Conservation (phyloP, 2,888 invertebrate species). For the Trichogramma dendrolimi region DNA sequence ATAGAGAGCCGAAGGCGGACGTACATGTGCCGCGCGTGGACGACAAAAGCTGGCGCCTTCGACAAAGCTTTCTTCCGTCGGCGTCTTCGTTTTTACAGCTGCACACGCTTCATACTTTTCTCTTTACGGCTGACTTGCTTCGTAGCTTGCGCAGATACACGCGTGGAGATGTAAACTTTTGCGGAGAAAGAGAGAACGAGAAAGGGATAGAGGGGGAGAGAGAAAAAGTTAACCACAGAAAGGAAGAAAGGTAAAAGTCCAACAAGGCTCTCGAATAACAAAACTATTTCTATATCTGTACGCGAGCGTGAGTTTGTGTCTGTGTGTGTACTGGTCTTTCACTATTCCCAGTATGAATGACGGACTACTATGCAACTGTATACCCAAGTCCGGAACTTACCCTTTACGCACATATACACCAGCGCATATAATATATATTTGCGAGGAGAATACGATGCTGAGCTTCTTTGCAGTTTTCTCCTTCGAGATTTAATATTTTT, state of each 20-base stretch:
- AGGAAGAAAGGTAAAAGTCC: constrained; percentile 17
- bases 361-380: too few relatives aligned
- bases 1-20: too few relatives aligned
- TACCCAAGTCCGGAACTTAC: too few relatives aligned
- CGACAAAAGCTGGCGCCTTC: constrained; percentile 7
- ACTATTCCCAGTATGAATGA: too few relatives aligned
- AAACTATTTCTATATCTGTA: constrained; percentile 4
- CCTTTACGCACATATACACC: too few relatives aligned
- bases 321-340: too few relatives aligned
- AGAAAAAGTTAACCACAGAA: constrained; percentile 19
- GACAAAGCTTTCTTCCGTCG: background rate
- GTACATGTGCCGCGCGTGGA: constrained; percentile 1
- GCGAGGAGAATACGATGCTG: too few relatives aligned
- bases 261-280: constrained; percentile 22
- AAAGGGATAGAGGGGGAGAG: constrained; percentile 17
- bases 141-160: constrained; percentile 20
- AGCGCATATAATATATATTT: too few relatives aligned
- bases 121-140: constrained; percentile 19
- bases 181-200: background rate
- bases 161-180: constrained; percentile 25
- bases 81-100: constrained; percentile 15
- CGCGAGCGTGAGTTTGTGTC: too few relatives aligned
- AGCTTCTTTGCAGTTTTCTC: too few relatives aligned
- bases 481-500: too few relatives aligned
- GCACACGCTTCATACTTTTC: constrained; percentile 1